These are phyloP conservation scores for Carlito syrichta DNA, from an alignment of 2,113 vertebrate genomes.

Conservation along the genomic window DNA sequence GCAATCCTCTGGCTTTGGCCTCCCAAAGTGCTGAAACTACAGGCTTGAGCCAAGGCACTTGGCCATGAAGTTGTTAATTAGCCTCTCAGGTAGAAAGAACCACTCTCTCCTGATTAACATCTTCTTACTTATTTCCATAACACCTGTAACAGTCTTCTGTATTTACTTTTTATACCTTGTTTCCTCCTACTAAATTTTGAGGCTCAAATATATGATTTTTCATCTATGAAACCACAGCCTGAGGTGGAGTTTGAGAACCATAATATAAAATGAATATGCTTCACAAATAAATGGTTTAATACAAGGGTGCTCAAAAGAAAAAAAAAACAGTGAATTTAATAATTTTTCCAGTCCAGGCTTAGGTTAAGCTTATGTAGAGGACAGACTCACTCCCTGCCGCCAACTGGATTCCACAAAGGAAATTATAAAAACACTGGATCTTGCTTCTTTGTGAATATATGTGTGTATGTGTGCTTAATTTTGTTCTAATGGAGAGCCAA, in stretches of 20 bases:
- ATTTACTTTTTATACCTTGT: neutral
- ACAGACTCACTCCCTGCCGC: too few relatives aligned
- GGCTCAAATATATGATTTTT: neutral
- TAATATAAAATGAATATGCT: slow-evolving; percentile 37
- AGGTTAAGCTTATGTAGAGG: neutral
- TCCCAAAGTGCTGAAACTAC: too few relatives aligned
- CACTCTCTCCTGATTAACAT: neutral
- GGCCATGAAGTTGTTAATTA: neutral
- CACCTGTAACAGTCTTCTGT: neutral
- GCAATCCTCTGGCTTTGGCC: too few relatives aligned
- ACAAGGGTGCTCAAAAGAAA: neutral
- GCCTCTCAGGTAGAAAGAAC: neutral
- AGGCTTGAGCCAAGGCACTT: too few relatives aligned
- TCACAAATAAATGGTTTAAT: slow-evolving; percentile 10
- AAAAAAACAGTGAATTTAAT: neutral
- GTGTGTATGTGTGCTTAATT: neutral
- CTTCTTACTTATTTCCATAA: neutral
- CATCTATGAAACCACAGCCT: neutral
- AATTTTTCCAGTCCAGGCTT: neutral
- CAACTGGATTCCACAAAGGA: too few relatives aligned
- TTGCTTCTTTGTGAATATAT: neutral
- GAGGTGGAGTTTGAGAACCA: neutral
- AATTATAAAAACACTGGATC: neutral
- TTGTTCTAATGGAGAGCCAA: neutral
- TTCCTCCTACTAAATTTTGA: neutral